These are phyloP conservation scores for Schizopygopsis malacanthus DNA, from an alignment of 2,797 vertebrate genomes.

Conservation along the genomic window DNA sequence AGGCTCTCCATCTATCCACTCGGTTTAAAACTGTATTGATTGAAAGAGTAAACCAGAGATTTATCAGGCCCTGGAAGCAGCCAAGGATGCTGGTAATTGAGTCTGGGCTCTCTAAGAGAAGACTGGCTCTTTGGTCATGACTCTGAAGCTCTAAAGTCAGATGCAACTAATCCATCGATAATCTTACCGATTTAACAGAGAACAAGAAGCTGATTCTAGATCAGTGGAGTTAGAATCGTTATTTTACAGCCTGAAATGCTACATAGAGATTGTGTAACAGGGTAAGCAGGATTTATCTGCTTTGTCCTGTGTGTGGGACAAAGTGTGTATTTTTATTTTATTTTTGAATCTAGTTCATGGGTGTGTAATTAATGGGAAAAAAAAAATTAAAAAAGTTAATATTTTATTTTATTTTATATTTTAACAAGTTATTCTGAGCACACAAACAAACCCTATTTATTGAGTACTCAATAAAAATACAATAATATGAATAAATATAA, in stretches of 20 bases:
- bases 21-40: slow-evolving; percentile 46
- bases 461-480: neutral
- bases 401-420: neutral
- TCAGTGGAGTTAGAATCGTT: slow-evolving; percentile 22
- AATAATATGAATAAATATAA: neutral
- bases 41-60: slow-evolving; percentile 43
- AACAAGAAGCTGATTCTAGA: slow-evolving; percentile 30
- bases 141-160: slow-evolving; percentile 20
- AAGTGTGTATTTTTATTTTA: neutral
- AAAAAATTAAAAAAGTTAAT: neutral
- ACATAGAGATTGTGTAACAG: neutral
- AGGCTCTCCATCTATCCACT: slow-evolving; percentile 28
- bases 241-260: slow-evolving; percentile 1
- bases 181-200: slow-evolving; percentile 8
- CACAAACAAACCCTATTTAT: neutral
- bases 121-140: slow-evolving; percentile 14
- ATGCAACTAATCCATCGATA: slow-evolving; percentile 30
- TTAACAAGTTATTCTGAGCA: neutral
- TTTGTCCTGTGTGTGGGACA: neutral
- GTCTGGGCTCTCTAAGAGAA: slow-evolving; percentile 33
- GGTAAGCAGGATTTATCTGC: neutral
- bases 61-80: slow-evolving; percentile 34
- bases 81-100: slow-evolving; percentile 37
- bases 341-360: neutral
- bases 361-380: neutral